These are phyloP conservation scores for Phaethon lepturus DNA, from an alignment of 2,113 vertebrate genomes.

Conservation along the genomic window DNA sequence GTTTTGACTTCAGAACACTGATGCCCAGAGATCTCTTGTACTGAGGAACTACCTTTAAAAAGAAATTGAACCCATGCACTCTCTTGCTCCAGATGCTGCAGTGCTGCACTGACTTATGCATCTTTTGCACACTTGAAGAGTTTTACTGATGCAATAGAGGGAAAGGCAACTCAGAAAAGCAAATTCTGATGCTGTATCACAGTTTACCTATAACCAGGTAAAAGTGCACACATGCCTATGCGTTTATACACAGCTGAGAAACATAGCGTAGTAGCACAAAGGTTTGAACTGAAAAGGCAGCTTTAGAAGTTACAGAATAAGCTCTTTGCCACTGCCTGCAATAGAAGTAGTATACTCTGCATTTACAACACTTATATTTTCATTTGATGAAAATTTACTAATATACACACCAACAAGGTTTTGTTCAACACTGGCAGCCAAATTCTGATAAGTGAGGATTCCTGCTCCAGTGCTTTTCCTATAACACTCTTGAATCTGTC, in stretches of 20 bases:
- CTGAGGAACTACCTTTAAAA: neutral
- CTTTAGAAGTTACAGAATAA: neutral
- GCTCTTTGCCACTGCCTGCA: neutral
- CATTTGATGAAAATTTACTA: neutral
- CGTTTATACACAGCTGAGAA: neutral
- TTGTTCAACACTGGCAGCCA: neutral
- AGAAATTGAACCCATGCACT: neutral
- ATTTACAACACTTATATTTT: neutral
- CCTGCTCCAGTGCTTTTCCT: slow-evolving; percentile 15
- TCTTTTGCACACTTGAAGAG: neutral
- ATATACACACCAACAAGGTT: neutral
- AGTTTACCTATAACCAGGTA: neutral
- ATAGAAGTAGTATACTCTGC: neutral
- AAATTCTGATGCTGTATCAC: neutral
- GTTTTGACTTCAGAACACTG: neutral
- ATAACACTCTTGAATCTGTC: neutral
- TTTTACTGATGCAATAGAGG: neutral
- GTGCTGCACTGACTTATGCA: fast-evolving
- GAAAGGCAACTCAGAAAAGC: neutral
- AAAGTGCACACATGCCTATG: neutral
- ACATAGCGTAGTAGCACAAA: neutral
- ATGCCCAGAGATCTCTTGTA: neutral
- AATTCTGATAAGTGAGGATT: neutral
- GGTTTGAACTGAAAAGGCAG: neutral
- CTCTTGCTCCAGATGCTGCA: neutral